Evolutionary conservation across 2,797 vertebrate genomes (phyloP).

Genomic region (Rachycentron canadum): DNA sequence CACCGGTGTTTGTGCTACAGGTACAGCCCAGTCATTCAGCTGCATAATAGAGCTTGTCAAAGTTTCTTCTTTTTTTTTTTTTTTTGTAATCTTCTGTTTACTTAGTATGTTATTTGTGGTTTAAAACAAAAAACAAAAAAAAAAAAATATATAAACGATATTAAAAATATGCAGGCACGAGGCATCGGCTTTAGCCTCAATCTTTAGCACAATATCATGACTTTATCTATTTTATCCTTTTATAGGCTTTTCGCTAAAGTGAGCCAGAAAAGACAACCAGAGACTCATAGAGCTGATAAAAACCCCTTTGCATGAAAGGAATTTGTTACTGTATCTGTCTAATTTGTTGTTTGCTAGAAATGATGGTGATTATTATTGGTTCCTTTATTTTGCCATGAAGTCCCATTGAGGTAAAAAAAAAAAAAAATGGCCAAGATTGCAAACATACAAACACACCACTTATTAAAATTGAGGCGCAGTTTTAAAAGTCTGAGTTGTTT

Average conservation of each 20-base stretch:
- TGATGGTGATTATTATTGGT: too few relatives aligned
- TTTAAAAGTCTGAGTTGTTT: background rate
- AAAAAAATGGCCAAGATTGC: too few relatives aligned
- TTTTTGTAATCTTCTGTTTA: background rate
- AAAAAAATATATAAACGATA: too few relatives aligned
- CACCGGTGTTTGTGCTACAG: slow-evolving; percentile 92
- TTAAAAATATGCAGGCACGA: too few relatives aligned
- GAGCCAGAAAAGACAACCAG: background rate
- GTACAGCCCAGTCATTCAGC: slow-evolving; percentile 69
- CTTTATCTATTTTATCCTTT: too few relatives aligned
- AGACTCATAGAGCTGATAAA: background rate
- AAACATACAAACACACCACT: too few relatives aligned
- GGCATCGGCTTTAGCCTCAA: background rate
- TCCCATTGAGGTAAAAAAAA: too few relatives aligned
- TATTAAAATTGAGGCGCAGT: background rate
- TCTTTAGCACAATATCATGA: too few relatives aligned
- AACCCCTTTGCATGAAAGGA: too few relatives aligned
- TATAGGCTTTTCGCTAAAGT: background rate
- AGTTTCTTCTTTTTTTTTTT: background rate
- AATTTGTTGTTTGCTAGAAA: too few relatives aligned
- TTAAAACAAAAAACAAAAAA: too few relatives aligned
- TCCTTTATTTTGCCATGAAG: too few relatives aligned
- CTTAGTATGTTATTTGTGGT: background rate
- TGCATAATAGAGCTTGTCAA: background rate
- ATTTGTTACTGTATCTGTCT: background rate